Evolutionary conservation across 2,888 invertebrate genomes (phyloP).

Genomic region (Diadromus collaris): DNA sequence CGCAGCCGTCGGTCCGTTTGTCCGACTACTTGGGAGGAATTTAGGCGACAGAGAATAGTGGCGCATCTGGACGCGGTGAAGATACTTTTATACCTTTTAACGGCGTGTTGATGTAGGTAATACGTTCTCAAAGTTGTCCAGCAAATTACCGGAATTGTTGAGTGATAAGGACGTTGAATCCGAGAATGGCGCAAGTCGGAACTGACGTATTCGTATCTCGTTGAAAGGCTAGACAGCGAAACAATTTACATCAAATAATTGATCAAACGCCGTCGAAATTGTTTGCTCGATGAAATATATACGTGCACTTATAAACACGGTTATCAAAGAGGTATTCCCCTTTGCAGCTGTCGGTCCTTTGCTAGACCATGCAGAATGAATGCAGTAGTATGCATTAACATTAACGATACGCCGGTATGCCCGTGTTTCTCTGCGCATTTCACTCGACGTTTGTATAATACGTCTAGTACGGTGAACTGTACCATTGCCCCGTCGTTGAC

Average conservation of each 20-base stretch:
- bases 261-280: constrained; percentile 43
- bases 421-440: not conserved
- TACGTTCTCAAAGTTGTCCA: not conserved
- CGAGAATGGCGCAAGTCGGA: not conserved
- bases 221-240: constrained; percentile 26
- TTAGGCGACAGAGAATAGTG: not conserved
- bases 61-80: not conserved
- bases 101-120: not conserved
- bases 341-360: not conserved
- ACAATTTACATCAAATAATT: constrained; percentile 41
- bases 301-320: not conserved
- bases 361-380: not conserved
- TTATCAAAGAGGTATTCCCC: not conserved
- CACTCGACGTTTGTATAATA: not conserved
- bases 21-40: not conserved
- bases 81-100: not conserved
- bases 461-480: not conserved
- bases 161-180: not conserved
- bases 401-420: not conserved
- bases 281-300: not conserved
- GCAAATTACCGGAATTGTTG: not conserved
- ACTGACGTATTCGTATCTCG: not conserved
- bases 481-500: not conserved
- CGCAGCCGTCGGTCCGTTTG: not conserved
- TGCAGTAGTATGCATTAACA: constrained; percentile 22